Base-by-base conservation (phyloP, 92 coral and sea anemone species). In the Pocillopora grandis region DNA sequence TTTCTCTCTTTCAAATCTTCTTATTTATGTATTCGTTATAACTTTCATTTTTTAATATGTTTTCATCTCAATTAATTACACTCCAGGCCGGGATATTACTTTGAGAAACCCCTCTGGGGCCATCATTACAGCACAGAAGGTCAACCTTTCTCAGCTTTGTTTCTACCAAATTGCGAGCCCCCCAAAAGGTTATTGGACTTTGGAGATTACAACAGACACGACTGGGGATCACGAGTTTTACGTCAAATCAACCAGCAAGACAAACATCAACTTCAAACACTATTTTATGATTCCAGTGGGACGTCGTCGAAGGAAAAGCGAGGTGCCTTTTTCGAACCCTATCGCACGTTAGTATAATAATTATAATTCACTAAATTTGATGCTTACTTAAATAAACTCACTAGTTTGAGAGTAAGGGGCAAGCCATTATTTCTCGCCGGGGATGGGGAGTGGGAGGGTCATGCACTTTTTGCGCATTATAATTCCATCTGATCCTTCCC, bases 181-280 rank as follows among this genome's bases (percentile, higher is more conserved):
- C 27, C 77, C 36, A 23, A 87, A 75, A 15, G 98, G 98, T 14
- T 75, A 83, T 88, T 95, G 98, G 98, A 88, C 87, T 9, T 85
- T 95, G 36, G 78, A 64, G 31, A 77, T 92, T 6, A 90, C 94
- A 16, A 73, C 84, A 0, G 37, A 65, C 3, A 86, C 8, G 19
- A 60, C 88, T 61, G 96, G 94, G 2, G 81, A 81, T 19, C 84
- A 90, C 69, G 92, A 86, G 20, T 94, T 85, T 87, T 89, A 76
- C 81, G 98, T 94, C 64, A 92, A 86, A 64, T 90, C 94, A 17
- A 86, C 76, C 61, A 92, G 92, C 49, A 90, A 73, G 57, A 85
- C 93, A 67, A 94, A 88, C 86, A 91, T 94, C 35, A 94, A 92
- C 76, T 94, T 94, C 61, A 89, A 86, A 36, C 84, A 90, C 87